phyloP scores from a whole-genome alignment of 2,113 vertebrate genomes.

The Aspidoscelis tigris region DNA sequence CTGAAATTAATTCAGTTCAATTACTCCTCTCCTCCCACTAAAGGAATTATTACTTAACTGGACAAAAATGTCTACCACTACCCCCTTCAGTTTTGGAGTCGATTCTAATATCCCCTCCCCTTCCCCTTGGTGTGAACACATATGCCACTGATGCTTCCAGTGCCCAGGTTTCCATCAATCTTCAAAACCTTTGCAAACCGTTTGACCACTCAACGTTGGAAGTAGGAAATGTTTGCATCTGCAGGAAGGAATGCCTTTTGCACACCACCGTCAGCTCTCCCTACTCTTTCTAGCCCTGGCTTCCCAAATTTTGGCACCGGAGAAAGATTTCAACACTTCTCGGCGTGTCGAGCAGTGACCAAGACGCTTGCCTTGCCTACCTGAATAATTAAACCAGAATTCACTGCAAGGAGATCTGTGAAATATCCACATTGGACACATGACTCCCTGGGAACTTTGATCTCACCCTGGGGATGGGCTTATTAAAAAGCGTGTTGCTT shows the following conservation, averaged over 20 bases:
- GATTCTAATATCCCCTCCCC: too few species aligned
- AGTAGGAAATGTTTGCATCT: neutral
- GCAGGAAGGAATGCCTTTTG: neutral
- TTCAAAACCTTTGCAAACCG: neutral
- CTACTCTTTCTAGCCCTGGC: neutral
- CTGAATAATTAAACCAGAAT: neutral
- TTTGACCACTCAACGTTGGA: neutral
- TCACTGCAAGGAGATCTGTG: conserved; percentile 33
- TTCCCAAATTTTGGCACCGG: neutral
- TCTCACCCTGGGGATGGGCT: conserved; percentile 48
- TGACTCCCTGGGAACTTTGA: conserved; percentile 40
- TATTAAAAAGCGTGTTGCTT: conserved; percentile 42
- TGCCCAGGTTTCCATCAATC: neutral
- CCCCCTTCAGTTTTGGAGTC: too few species aligned
- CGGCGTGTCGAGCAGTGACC: neutral
- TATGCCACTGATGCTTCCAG: neutral
- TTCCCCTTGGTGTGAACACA: neutral
- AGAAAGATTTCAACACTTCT: neutral
- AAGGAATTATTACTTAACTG: too few species aligned
- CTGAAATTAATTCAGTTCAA: too few species aligned
- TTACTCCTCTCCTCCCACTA: too few species aligned
- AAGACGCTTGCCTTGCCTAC: neutral
- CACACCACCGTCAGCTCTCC: neutral
- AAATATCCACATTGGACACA: conserved; percentile 17
- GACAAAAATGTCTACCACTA: too few species aligned